Percentiles rank a stretch among this genome's conserved stretches.
These are phyloP conservation scores for Gryon sp. DNA, from an alignment of 1,140 invertebrate genomes.

Conservation along the genomic window DNA sequence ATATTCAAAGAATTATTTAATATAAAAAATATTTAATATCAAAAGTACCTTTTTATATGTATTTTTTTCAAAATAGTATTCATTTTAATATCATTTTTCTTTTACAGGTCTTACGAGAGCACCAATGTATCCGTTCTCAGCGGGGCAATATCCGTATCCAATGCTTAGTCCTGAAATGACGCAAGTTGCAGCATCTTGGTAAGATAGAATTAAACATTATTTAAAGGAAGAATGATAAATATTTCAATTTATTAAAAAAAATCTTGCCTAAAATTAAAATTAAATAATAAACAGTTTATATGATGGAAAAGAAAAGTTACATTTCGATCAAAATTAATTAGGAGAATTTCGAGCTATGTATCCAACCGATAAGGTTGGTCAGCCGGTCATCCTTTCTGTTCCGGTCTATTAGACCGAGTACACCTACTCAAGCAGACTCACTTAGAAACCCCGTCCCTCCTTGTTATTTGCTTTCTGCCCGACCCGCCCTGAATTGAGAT, in stretches of 20 bases:
- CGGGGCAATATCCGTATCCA: slow-evolving; percentile 94
- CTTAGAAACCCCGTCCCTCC: slow-evolving; percentile 68
- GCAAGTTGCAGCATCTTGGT: slow-evolving; percentile 95
- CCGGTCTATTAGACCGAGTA: slow-evolving; percentile 77
- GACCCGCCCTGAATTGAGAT: slow-evolving; percentile 76
- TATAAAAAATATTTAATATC: too few relatives aligned
- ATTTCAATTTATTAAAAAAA: background rate
- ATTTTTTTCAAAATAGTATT: background rate
- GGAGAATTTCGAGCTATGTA: slow-evolving; percentile 38
- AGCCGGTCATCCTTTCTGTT: slow-evolving; percentile 75
- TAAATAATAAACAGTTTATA: slow-evolving; percentile 5
- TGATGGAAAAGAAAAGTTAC: slow-evolving; percentile 1
- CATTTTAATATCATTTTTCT: slow-evolving; percentile 51
- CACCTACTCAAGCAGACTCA: slow-evolving; percentile 70
- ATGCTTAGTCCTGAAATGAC: slow-evolving; percentile 97
- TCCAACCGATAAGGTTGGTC: slow-evolving; percentile 57
- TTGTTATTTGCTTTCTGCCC: slow-evolving; percentile 79
- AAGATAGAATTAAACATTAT: slow-evolving; percentile 78
- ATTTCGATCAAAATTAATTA: slow-evolving; percentile 11
- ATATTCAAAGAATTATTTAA: background rate
- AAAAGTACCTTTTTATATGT: too few relatives aligned
- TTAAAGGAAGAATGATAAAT: too few relatives aligned
- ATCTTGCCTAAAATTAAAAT: background rate
- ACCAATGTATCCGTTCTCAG: slow-evolving; percentile 92
- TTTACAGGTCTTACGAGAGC: slow-evolving; percentile 91